phyloP scores from a whole-genome alignment of 2,888 invertebrate species.

The Physocephala rufipes region DNA sequence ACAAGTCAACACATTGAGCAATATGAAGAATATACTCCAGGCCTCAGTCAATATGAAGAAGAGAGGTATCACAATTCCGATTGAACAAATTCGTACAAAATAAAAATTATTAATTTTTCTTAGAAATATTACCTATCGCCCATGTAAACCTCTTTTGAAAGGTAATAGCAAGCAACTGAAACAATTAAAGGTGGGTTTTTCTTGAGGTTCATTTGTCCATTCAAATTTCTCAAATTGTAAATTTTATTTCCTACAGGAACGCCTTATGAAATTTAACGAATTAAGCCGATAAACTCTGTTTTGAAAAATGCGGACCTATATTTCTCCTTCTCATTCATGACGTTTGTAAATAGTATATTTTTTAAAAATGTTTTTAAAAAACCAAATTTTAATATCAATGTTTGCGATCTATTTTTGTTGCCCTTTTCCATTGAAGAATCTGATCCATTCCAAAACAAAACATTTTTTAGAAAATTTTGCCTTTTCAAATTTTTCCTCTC shows the following conservation, averaged over 20 bases:
- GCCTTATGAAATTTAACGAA: constrained; percentile 39
- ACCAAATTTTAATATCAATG: background rate
- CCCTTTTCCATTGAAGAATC: too few species aligned
- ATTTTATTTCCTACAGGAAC: constrained; percentile 31
- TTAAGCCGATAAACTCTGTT: constrained; percentile 21
- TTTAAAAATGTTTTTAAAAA: constrained; percentile 17
- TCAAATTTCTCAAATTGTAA: background rate
- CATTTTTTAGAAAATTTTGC: too few species aligned
- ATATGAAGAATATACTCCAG: constrained; percentile 15
- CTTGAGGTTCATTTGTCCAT: too few species aligned
- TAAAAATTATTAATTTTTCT: background rate
- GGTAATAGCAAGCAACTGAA: constrained; percentile 38
- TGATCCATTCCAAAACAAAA: too few species aligned
- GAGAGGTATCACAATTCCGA: constrained; percentile 9
- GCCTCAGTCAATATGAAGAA: constrained; percentile 28
- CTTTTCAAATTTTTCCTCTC: too few species aligned
- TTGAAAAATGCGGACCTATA: background rate
- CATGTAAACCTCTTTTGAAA: constrained; percentile 28
- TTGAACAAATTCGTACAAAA: background rate
- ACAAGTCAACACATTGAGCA: constrained; percentile 25
- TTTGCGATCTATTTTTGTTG: background rate
- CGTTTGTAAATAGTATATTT: background rate
- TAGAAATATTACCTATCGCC: constrained; percentile 38
- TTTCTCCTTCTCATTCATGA: background rate
- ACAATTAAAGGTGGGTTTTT: constrained; percentile 38